These are phyloP conservation scores for Meta bourneti DNA, from an alignment of 2,888 invertebrate species.

Conservation along the genomic window DNA sequence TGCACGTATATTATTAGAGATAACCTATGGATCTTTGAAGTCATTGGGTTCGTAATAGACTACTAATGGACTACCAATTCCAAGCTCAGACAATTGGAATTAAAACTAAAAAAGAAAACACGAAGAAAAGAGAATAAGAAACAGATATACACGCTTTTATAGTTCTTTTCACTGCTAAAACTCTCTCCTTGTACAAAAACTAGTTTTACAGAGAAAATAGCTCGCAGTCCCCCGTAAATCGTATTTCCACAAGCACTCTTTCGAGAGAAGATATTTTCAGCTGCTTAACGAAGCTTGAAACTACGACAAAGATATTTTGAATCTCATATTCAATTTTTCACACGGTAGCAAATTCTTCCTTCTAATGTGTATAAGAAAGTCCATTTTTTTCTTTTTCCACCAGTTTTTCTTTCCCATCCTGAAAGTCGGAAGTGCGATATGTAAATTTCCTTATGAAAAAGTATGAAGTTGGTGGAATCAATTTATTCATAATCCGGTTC, in stretches of 20 bases:
- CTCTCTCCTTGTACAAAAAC: background rate
- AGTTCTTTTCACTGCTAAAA: background rate
- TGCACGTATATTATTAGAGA: no score
- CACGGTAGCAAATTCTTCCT: background rate
- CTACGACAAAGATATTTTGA: background rate
- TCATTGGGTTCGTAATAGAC: no score
- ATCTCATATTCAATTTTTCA: background rate
- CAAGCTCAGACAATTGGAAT: no score
- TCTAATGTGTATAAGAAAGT: background rate
- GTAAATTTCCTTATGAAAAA: conserved; percentile 1
- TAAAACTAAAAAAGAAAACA: no score
- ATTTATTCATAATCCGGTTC: conserved; percentile 27
- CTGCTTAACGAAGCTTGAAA: background rate
- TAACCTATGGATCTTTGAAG: no score
- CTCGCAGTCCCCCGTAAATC: background rate
- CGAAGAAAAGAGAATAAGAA: background rate
- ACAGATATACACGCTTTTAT: background rate
- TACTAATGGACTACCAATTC: no score
- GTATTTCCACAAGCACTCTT: background rate
- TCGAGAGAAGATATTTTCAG: background rate
- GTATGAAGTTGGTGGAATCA: conserved; percentile 3
- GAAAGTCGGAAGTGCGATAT: background rate
- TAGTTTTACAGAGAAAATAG: background rate
- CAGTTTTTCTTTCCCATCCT: background rate
- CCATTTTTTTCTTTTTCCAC: background rate